Evolutionary conservation across 2,888 invertebrate species (phyloP), one percentile per base, ranked within the genome.

Genomic region (Hypselothyrea guttata): DNA sequence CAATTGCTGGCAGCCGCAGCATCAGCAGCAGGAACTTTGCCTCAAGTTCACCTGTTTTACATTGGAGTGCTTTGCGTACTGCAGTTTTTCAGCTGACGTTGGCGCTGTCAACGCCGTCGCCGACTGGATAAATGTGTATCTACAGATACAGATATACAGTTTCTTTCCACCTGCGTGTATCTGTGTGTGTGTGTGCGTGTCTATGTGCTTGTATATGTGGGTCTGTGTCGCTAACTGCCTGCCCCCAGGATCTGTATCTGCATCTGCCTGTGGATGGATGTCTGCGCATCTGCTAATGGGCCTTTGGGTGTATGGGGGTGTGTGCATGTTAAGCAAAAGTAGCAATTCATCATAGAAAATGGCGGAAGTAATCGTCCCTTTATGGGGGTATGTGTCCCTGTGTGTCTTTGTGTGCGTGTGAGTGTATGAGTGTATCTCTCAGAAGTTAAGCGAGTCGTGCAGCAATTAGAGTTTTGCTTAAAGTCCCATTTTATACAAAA

Each of bases 341-440:
- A 83, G 87, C 87, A 88, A 88, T 88, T 87, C 88, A 88, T 88
- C 88, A 88, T 87, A 87, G 88, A 88, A 88, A 88, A 88, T 88
- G 88, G 88, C 88, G 88, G 85, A 78, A 81, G 85, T 78, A 74
- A 85, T 82, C 79, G 75, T 66, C 61, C 62, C 63, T 68, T 79
- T 84, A 71, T 79, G 83, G 75, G 66, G 66, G 64, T 66, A 49
- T 58, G 48, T 67, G 61, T 22, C n/a, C 8, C 1, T 41, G 41
- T 11, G 51, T 59, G 56, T 52, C 35, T 37, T 46, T 66, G 48
- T 61, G 48, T 66, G 61, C 30, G 44, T 58, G 52, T 58, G 59
- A 58, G 65, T 35, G 54, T 44, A 28, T 52, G 53, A 56, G 41
- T 62, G 31, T 55, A 35, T 45, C 41, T 61, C 33, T 49, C 55